A percentile compares a stretch with the other conserved stretches of the same genome.
These are phyloP conservation scores for Fabriciana adippe DNA, from an alignment of 2,888 invertebrate genomes.

Conservation along the genomic window DNA sequence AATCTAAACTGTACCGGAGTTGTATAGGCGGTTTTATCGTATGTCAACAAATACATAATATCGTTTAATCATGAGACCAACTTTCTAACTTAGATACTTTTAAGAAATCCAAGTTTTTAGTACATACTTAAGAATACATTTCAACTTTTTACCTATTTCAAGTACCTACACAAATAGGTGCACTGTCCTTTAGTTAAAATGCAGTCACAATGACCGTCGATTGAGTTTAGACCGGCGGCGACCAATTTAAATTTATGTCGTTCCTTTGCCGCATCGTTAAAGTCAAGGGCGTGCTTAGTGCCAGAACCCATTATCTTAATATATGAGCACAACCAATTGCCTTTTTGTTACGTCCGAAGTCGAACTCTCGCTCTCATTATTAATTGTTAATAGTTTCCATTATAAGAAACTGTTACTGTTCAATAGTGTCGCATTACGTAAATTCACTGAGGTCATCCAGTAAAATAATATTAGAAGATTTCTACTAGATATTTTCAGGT, in stretches of 20 bases:
- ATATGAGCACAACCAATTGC: constrained; percentile 65
- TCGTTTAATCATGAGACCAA: too few species aligned
- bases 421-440: constrained; percentile 41
- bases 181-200: constrained; percentile 36
- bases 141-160: constrained; percentile 7
- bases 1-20: too few species aligned
- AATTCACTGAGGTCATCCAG: constrained; percentile 1
- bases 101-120: constrained; percentile 15
- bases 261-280: constrained; percentile 65
- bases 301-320: constrained; percentile 69
- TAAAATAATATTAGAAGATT: not conserved
- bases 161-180: constrained; percentile 22
- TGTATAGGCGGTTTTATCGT: too few species aligned
- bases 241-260: constrained; percentile 72
- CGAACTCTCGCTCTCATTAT: constrained; percentile 47
- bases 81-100: too few species aligned
- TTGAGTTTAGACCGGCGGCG: constrained; percentile 41
- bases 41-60: too few species aligned
- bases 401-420: constrained; percentile 53
- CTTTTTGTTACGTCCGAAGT: constrained; percentile 61
- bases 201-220: constrained; percentile 34
- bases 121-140: not conserved
- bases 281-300: constrained; percentile 67
- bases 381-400: constrained; percentile 59
- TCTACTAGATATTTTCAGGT: too few species aligned